Evolutionary conservation across 2,797 vertebrate species (phyloP), one percentile per base, ranked within the genome.

Genomic region (Vultur gryphus): DNA sequence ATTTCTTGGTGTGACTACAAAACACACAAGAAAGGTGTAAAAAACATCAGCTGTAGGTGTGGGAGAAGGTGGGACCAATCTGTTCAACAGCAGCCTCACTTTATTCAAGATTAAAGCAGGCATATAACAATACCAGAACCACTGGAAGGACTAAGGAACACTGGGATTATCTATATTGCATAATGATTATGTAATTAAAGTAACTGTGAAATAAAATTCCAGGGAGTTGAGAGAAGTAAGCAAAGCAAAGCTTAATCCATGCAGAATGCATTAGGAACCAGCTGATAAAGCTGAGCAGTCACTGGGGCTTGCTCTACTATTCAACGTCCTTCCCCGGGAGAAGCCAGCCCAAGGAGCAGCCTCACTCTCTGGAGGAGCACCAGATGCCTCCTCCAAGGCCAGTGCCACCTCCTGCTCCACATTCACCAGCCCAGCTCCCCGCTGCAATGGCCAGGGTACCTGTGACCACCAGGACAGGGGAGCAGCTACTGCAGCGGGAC

Each of bases 301-400:
- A 21, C 43, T 28, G 54, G 20, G 12, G 17, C 20, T 76, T 25
- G 23, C 46, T 44, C 41, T 31, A 3, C 39, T 13, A 17, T 25
- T 25, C 28, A 25, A 13, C 10, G 16, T 35, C 46, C 19, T n/a
- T 29, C 33, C 31, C 13, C 2, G 21, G 44, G 29, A 77, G 15
- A 54, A 61, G 46, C 35, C 48, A 35, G 13, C 6, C n/a, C 37
- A 18, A 58, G 73, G 29, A 61, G 26, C 23, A 61, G 58, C 48
- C 28, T 44, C 0, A 0, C 24, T 35, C 43, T 52, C 12, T 5
- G 19, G 7, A 17, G 33, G 4, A 9, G 1, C 12, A 46, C 16
- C 43, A 37, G 26, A 29, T 13, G 24, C 29, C 66, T 67, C 29
- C 54, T 67, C 48, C 43, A 33, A 31, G 29, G 49, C 46, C 69